Conservation (phyloP, 2,113 vertebrate genomes). For the Chitala chitala region DNA sequence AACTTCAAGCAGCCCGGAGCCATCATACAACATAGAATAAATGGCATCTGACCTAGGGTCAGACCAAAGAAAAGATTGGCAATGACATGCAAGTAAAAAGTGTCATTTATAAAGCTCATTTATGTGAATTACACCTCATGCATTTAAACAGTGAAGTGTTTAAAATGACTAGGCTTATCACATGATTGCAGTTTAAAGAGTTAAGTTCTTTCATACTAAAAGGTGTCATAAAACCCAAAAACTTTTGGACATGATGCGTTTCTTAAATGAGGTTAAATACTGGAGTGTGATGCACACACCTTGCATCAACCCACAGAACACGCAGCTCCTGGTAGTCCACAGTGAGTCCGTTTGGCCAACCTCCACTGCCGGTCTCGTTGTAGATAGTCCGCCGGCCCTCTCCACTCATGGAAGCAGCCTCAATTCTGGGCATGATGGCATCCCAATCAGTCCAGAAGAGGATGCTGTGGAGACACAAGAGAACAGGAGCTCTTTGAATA, state of each 20-base stretch:
- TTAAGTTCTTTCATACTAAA: too few species aligned
- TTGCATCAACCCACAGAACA: conserved; percentile 94
- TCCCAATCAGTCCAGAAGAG: conserved; percentile 99
- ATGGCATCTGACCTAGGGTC: conserved; percentile 90
- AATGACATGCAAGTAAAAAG: background rate
- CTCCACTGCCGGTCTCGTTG: conserved; percentile 88
- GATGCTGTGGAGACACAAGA: conserved; percentile 58
- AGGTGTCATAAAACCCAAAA: too few species aligned
- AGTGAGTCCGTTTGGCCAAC: conserved; percentile 93
- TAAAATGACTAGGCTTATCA: too few species aligned
- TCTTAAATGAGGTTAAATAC: too few species aligned
- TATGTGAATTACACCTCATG: background rate
- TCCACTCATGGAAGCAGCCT: conserved; percentile 94
- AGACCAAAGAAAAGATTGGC: too few species aligned
- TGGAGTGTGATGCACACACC: conserved; percentile 62
- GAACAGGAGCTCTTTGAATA: too few species aligned
- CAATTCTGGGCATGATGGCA: conserved; percentile 87
- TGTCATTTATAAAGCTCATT: background rate
- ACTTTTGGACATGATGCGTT: too few species aligned
- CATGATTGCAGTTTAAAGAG: too few species aligned
- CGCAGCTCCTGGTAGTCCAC: conserved; percentile 93
- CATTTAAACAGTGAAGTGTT: too few species aligned
- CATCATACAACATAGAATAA: conserved; percentile 90
- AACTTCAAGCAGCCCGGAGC: conserved; percentile 93
- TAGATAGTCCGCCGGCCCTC: conserved; percentile 86